Conservation (phyloP, 2,113 vertebrate genomes). For the Murina feae region DNA sequence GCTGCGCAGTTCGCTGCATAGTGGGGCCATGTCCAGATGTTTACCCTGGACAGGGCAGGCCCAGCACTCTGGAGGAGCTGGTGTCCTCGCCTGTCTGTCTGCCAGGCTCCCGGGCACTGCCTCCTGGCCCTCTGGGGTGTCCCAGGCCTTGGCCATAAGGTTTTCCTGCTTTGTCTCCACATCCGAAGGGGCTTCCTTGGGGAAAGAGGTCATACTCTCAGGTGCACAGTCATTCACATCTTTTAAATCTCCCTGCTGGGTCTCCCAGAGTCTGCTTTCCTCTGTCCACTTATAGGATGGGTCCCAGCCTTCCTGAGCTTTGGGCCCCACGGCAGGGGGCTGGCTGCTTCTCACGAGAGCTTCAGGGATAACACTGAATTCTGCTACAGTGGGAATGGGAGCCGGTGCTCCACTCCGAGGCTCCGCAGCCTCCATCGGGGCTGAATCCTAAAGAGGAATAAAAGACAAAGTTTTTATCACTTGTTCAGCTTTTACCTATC, state of each 20-base stretch:
- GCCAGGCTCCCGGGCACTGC: background rate
- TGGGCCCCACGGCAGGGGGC: background rate
- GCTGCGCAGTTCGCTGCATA: background rate
- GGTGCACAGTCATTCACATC: background rate
- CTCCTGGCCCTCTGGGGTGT: background rate
- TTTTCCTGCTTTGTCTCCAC: background rate
- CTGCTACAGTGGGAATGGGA: background rate
- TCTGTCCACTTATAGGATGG: background rate
- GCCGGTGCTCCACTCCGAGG: conserved; percentile 16
- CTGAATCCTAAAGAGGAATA: conserved; percentile 66
- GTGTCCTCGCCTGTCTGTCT: background rate
- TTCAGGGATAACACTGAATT: background rate
- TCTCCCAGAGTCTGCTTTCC: background rate
- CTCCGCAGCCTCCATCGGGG: conserved; percentile 79
- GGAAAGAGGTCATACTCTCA: background rate
- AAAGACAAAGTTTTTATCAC: background rate
- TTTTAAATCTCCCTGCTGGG: background rate
- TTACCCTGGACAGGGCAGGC: background rate
- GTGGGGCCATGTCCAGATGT: fast-evolving
- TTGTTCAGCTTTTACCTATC: background rate
- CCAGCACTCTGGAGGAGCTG: background rate
- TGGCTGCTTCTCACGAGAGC: conserved; percentile 53
- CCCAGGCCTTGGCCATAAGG: background rate
- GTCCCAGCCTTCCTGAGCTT: conserved; percentile 53
- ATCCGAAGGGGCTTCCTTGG: background rate